Base-by-base conservation (phyloP, 2,888 invertebrate species). In the Coremacera marginata region DNA sequence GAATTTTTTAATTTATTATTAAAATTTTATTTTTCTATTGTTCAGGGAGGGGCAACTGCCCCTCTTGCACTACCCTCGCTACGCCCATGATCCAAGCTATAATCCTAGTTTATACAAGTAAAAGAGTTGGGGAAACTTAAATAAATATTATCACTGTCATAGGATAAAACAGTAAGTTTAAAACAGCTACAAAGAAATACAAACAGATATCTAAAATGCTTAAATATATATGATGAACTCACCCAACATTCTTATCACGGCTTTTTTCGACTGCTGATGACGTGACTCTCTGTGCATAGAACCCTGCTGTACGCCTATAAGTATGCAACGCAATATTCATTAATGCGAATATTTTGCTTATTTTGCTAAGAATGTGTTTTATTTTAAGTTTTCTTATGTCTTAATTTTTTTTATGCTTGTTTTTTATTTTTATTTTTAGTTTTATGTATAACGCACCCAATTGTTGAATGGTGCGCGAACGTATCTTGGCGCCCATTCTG, bases 191-290 rank as follows among this genome's bases (percentile, higher is more conserved):
- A 11, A 11, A 44, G 44, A 44, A 44, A 14, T 14, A 44, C 44
- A 44, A 44, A 44, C 44, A 11, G 11, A 44, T 1, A 44, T 1
- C 1, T 44, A 44, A 44, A 44, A 44, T 14, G 44, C 14, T 44
- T 55, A 19, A 34, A 34, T 3, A n/a, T 2, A 63, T 5, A 8
- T 16, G 3, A 51, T 5, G n/a, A 31, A 82, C 86, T 91, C 89
- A 96, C 96, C 94, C 80, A 96, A 90, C 95, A 96, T 96, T 84
- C 94, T 91, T 80, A 96, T 93, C 79, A 95, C 93, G 77, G 93
- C 93, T 85, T 92, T 94, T 84, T 94, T 92, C 67, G 94, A 93
- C 86, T 94, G 94, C 16, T 93, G 91, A 84, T 92, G 93, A 7
- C 92, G 90, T 0, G 93, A 92, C 81, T 94, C 94, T 5, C 93